A percentile compares a stretch with the other conserved stretches of the same genome.
Evolutionary conservation across 2,113 vertebrate genomes (phyloP).

Genomic region (Corythornis vintsioides): DNA sequence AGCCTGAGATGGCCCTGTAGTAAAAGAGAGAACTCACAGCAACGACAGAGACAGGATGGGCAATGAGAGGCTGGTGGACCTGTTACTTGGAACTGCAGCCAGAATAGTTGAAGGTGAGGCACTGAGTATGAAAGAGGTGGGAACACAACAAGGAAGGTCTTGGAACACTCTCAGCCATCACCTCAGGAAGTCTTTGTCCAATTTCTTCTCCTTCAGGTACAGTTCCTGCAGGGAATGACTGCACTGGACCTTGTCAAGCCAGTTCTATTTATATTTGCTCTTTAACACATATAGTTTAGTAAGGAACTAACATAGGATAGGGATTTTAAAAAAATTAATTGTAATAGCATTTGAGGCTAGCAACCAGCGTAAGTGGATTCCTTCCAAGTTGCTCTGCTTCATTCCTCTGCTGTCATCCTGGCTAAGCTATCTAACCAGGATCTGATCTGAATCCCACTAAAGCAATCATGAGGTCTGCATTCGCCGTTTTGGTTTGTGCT

Average conservation of each 20-base stretch:
- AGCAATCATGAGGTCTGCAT: not conserved
- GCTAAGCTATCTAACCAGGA: not conserved
- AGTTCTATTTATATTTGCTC: not conserved
- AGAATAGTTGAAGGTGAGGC: not conserved
- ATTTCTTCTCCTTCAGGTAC: not conserved
- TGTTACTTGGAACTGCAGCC: not conserved
- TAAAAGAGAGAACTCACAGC: not conserved
- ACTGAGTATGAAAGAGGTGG: not conserved
- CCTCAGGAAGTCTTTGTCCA: not conserved
- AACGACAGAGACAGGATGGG: not conserved
- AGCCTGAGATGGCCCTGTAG: not conserved
- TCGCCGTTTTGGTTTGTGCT: not conserved
- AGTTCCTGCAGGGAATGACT: not conserved
- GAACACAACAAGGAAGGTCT: not conserved
- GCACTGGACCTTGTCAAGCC: not conserved
- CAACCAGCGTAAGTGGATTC: not conserved
- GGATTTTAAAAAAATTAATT: not conserved
- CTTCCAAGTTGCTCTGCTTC: not conserved
- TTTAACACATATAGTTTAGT: not conserved
- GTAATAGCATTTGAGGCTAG: not conserved
- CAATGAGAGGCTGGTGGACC: not conserved
- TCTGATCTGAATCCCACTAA: not conserved
- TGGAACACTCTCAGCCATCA: not conserved
- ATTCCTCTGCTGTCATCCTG: not conserved
- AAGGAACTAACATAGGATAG: not conserved